Evolutionary conservation across 2,113 vertebrate species (phyloP).

Genomic region (Beaufortia kweichowensis): DNA sequence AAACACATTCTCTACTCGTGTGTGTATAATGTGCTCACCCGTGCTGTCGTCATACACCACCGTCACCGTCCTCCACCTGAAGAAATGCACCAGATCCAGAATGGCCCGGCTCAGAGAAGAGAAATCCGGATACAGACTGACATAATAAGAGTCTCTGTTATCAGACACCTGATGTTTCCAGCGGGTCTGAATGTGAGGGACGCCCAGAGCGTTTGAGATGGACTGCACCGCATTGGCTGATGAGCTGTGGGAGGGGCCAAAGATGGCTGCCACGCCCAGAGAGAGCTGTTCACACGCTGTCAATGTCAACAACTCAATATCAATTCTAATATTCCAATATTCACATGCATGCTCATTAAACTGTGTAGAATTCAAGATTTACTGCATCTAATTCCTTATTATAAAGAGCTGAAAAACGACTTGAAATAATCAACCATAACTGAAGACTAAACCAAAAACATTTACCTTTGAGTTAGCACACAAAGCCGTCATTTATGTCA

Average conservation of each 20-base stretch:
- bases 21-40: conserved; percentile 78
- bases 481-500: too few relatives aligned
- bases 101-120: conserved; percentile 95
- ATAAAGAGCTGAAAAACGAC: too few relatives aligned
- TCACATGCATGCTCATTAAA: too few relatives aligned
- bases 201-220: conserved; percentile 77
- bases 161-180: conserved; percentile 99
- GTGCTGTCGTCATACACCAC: conserved; percentile 90
- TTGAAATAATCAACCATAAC: too few relatives aligned
- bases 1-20: too few relatives aligned
- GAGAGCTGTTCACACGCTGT: conserved; percentile 97
- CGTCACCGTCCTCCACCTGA: conserved; percentile 95
- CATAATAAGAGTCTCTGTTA: conserved; percentile 96
- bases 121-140: conserved; percentile 97
- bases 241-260: conserved; percentile 80
- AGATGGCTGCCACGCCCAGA: conserved; percentile 95
- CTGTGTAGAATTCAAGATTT: too few relatives aligned
- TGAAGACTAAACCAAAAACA: too few relatives aligned
- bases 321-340: too few relatives aligned
- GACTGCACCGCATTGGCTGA: conserved; percentile 79
- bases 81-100: conserved; percentile 97
- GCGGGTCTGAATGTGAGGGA: conserved; percentile 92
- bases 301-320: too few relatives aligned
- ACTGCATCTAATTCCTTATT: too few relatives aligned
- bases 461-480: too few relatives aligned